These are phyloP conservation scores for Homarus gammarus DNA, from an alignment of 2,888 invertebrate genomes.

Conservation along the genomic window DNA sequence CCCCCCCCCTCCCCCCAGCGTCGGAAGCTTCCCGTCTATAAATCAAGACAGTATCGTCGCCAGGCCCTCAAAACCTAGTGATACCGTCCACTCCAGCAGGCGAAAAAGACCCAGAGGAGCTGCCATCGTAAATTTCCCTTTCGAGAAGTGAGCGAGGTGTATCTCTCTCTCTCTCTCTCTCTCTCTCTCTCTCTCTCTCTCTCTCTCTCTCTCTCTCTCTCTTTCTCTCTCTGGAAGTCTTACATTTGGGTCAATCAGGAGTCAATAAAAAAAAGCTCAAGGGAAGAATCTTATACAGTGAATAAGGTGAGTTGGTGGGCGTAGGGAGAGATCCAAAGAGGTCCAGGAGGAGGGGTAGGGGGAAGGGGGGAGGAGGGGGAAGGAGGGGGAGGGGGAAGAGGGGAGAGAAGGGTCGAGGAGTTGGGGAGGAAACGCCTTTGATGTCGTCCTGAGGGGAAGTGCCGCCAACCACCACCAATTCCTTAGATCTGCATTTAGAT, in stretches of 20 bases:
- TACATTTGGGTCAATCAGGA: not conserved
- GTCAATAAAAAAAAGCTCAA: not conserved
- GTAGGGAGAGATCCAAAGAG: not conserved
- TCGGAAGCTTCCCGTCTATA: not conserved
- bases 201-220: no score
- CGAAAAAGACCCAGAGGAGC: not conserved
- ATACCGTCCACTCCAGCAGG: not conserved
- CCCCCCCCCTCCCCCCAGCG: not conserved
- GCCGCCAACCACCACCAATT: not conserved
- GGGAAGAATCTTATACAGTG: not conserved
- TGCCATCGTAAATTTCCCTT: not conserved
- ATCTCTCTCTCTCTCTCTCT: not conserved
- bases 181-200: no score
- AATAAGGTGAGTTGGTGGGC: not conserved
- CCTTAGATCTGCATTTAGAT: slow-evolving; percentile 8
- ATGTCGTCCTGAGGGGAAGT: not conserved
- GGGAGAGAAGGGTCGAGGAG: no score
- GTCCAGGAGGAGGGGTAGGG: no score
- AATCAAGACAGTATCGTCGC: not conserved
- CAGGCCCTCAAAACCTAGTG: not conserved
- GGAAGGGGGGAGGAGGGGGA: no score
- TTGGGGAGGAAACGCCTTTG: not conserved
- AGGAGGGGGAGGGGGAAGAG: no score
- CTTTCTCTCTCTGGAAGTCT: not conserved
- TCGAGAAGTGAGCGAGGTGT: not conserved